Evolutionary conservation across 2,113 vertebrate genomes (phyloP), one percentile per base, ranked within the genome.

Genomic region (Indri indri): DNA sequence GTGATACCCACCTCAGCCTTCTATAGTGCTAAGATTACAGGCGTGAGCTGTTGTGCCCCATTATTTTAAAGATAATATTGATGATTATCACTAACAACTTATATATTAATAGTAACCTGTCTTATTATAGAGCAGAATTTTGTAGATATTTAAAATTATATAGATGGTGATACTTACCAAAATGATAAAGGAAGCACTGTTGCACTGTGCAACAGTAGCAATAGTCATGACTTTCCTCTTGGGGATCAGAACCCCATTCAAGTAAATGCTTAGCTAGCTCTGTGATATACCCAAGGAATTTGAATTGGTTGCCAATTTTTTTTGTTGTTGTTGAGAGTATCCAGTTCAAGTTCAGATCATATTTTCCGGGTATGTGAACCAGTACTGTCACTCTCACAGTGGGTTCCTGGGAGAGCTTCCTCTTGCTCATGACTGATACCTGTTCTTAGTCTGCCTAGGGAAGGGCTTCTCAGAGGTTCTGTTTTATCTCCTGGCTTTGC

Each of bases 91-190:
- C 37, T 70, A 79, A 74, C 32, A 95, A 45, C 30, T 80, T 74
- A 73, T 70, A 5, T 57, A 22, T 22, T 57, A 8, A 57, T 88
- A 61, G 65, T 83, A 74, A 45, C 66, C 71, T 91, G 1, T 66
- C 37, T 85, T 73, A 92, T 71, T 68, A 70, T 30, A 80, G 50
- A 90, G 80, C 23, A 85, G 57, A 91, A 90, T 66, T 92, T 91
- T 94, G 14, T n/a, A 90, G 54, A n/a, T 94, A 86, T 84, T 94
- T 90, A 91, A 93, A 88, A 81, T 83, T 63, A 32, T 61, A 40
- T 88, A 45, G 6, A 27, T 81, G 9, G 42, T 12, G 37, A 68
- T 85, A 66, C 30, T 83, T 91, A 82, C 47, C 68, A 91, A 90
- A 95, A 93, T 79, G 40, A 59, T 81, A 73, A 91, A 77, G 18